Base-by-base conservation (phyloP, 2,888 invertebrate species). In the Tenthredo livida region DNA sequence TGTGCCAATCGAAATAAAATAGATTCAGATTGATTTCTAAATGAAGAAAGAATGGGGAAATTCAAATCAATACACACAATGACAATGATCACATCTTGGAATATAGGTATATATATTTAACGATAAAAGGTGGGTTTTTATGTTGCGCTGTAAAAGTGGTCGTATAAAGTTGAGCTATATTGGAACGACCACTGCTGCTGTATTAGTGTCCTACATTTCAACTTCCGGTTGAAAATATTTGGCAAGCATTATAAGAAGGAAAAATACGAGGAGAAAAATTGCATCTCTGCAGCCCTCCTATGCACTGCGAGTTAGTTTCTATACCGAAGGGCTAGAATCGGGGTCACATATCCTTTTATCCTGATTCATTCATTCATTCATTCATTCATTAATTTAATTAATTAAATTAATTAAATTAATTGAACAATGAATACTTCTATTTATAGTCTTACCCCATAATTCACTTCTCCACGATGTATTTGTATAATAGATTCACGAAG, bases 171-270 rank as follows among this genome's bases (percentile, higher is more conserved):
- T 77, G 4, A 33, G n/a, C 50, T 54, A 77, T 54, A 77, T 77
- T 25, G 29, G 77, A 54, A 77, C 77, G 77, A 54, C 77, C 77
- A 54, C 77, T 29, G 33, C 10, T 33, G 29, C 29, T 77, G n/a
- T 50, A 77, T 25, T 40, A 17, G 50, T 33, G 77, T 77, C 77
- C 77, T 77, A 77, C 50, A 54, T 77, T 77, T 77, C 15, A 54
- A 54, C 77, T 54, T 77, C 77, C 77, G 77, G 50, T 77, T 54
- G 54, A 47, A 77, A 77, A 77, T 77, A 50, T 77, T 77, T 77
- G 77, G 77, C 77, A 77, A 77, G 77, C 50, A 75, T 43, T 43
- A 25, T 50, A 77, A 54, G 17, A 25, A 29, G 33, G 43, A 77
- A 77, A 29, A 77, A 50, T 54, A 77, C 17, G 2, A 72, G 12